Percentiles rank a stretch among this genome's conserved stretches.
Conservation (phyloP, 2,888 invertebrate species). For the Hypomecis atomaria region DNA sequence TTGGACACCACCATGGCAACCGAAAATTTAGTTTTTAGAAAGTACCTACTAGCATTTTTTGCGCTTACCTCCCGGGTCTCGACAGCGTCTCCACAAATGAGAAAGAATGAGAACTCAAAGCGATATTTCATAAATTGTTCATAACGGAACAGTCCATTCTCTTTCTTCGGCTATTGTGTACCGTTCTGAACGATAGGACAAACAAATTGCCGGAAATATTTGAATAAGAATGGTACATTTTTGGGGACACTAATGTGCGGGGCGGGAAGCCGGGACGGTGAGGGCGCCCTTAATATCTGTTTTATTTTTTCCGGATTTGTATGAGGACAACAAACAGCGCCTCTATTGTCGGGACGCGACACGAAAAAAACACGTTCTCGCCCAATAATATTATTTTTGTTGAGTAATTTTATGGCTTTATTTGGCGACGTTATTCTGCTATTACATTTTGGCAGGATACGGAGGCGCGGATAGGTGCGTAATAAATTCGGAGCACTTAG, state of each 20-base stretch:
- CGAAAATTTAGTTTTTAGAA: too few species aligned
- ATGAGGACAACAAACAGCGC: constrained; percentile 76
- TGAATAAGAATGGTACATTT: constrained; percentile 82
- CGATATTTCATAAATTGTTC: constrained; percentile 37
- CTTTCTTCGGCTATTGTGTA: constrained; percentile 62
- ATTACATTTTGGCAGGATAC: constrained; percentile 51
- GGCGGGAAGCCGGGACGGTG: constrained; percentile 72
- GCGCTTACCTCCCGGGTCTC: too few species aligned
- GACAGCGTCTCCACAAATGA: too few species aligned
- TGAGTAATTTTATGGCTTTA: constrained; percentile 77
- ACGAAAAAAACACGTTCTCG: constrained; percentile 68
- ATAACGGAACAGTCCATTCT: constrained; percentile 54
- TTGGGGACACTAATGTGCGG: constrained; percentile 79
- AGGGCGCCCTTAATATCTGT: constrained; percentile 76
- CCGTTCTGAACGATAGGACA: constrained; percentile 73
- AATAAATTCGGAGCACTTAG: constrained; percentile 32
- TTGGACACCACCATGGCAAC: too few species aligned
- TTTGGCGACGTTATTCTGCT: constrained; percentile 58
- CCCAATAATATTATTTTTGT: constrained; percentile 73
- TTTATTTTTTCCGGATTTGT: constrained; percentile 84
- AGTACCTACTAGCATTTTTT: too few species aligned
- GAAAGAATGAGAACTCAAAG: constrained; percentile 22
- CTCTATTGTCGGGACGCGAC: constrained; percentile 66
- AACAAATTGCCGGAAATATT: constrained; percentile 83
- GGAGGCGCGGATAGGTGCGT: constrained; percentile 37